Evolutionary conservation across 2,888 invertebrate genomes (phyloP).

Genomic region (Limnephilus auricula): DNA sequence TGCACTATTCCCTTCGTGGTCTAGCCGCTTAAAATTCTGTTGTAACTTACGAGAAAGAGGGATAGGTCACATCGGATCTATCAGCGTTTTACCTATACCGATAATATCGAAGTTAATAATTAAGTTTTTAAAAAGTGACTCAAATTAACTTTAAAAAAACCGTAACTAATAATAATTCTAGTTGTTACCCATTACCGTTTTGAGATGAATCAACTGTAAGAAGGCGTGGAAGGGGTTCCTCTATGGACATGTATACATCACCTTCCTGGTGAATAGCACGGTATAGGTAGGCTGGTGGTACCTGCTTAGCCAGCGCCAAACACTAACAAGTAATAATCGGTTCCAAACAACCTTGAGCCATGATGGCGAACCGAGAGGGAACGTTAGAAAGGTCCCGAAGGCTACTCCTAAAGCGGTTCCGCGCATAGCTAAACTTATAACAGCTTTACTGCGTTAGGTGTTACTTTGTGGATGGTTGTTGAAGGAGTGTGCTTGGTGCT

Average conservation of each 20-base stretch:
- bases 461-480: neutral
- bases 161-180: neutral
- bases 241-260: neutral
- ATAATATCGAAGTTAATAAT: neutral
- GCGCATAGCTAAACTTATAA: neutral
- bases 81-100: neutral
- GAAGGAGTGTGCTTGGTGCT: neutral
- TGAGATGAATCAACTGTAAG: neutral
- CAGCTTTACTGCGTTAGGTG: neutral
- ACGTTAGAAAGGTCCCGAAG: neutral
- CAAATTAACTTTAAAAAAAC: too few species aligned
- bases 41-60: neutral
- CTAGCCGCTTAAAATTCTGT: neutral
- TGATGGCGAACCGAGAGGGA: neutral
- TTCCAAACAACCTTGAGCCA: slow-evolving; percentile 2
- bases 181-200: neutral
- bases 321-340: neutral
- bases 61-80: too few species aligned
- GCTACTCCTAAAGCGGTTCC: neutral
- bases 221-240: neutral
- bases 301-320: neutral
- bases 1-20: neutral
- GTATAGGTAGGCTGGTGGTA: neutral
- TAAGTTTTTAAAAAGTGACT: neutral
- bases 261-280: neutral